Evolutionary conservation across 2,797 vertebrate genomes (phyloP), one percentile per base, ranked within the genome.

Genomic region (Acipenser ruthenus): DNA sequence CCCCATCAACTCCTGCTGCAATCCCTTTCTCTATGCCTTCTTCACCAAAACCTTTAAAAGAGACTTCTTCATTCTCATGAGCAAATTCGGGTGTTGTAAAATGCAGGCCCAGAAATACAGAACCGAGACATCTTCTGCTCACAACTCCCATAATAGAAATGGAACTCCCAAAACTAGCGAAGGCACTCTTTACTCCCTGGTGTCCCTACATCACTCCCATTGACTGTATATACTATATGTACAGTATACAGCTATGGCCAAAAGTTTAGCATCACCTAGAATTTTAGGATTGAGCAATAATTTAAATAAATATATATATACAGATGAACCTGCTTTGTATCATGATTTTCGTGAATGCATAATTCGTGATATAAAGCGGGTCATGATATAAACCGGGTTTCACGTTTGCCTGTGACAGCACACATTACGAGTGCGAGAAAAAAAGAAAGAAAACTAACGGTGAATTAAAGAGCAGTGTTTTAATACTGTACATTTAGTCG

Each of bases 1-100:
- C 73, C 97, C 97, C 2, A 96, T 99, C 74, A 99, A 99, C 80
- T 98, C 96, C 0, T 99, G 95, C 49, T 88, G 91, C 18, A 99
- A 99, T 77, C 97, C 97, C 3, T 98, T 99, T 77, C 88, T 99
- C n/a, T 99, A 99, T 0, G 94, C 94, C 69, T 94, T 99, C 81
- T 97, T 94, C 79, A 99, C 95, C 0, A 94, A 92, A 75, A 93
- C 85, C 48, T 99, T 99, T 80, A 91, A 93, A 60, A 86, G 88
- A 69, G 95, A 99, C 80, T 97, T 98, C 75, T 96, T 96, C 68
- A 85, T 93, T 75, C 83, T 99, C 11, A 72, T 94, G 15, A 95
- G 95, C 74, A 94, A 90, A 63, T 95, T 95, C 7, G 95, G 96
- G 60, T 91, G 91, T 72, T 99, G 92, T 37, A 88, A 94, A 85